Evolutionary conservation across 1,140 invertebrate genomes (phyloP), one percentile per base, ranked within the genome.

Genomic region (Neelides sp.): DNA sequence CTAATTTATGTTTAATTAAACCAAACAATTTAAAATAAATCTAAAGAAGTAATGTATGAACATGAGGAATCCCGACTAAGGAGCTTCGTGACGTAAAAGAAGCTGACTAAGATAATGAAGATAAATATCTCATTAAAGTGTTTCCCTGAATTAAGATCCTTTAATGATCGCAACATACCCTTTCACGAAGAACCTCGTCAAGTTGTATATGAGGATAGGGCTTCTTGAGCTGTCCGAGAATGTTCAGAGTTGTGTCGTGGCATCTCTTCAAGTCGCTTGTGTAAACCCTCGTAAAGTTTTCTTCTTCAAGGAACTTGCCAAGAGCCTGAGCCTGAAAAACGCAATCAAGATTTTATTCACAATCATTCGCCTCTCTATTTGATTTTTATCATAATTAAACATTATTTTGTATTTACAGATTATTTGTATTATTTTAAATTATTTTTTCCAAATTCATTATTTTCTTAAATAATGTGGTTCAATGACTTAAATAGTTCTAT

Each of bases 241-340:
- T 54, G 30, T 57, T 22, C 4, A 54, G 8, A 0, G 55, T 57
- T 27, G 55, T 57, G 26, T 57, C 51, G 28, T 53, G 50, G 40
- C 55, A 57, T 46, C 55, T 30, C 13, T 36, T 45, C 22, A 57
- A 26, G 28, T 57, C 55, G 47, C 55, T 57, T 13, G 19, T 53
- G 35, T 47, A 57, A 1, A 57, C 27, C 0, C 37, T 41, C 3
- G 50, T 54, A 17, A 50, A 57, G 19, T 54, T 50, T 22, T 57
- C 55, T 0, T 57, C 26, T 12, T 26, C 28, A 4, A 57, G 19
- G 34, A 50, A 42, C n/a, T 48, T 15, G 2, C 55, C 55, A n/a
- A 57, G 32, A 28, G 37, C 35, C 15, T 54, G 17, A 1, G 55
- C 55, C 55, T 57, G 34, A 23, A 41, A 12, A 35, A 32, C 28